Evolutionary conservation across 1,140 invertebrate species (phyloP).

Genomic region (Drosophila setifemur): DNA sequence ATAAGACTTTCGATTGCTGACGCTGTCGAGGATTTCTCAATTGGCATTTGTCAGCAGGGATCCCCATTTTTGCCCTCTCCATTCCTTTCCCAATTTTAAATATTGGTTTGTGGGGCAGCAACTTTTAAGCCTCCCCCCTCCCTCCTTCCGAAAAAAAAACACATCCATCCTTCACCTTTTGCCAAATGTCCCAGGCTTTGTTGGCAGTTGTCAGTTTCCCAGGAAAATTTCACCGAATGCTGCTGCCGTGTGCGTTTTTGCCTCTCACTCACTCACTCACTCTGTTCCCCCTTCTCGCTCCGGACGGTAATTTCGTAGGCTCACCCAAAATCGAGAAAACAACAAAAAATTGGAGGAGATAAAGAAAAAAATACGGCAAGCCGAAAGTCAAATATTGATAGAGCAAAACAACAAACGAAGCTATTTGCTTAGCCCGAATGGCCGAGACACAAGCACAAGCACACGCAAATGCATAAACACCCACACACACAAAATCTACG

Average conservation of each 20-base stretch:
- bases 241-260: constrained; percentile 53
- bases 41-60: constrained; percentile 34
- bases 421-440: constrained; percentile 73
- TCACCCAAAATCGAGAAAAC: constrained; percentile 34
- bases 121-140: constrained; percentile 40
- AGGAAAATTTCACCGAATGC: constrained; percentile 14
- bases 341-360: not conserved
- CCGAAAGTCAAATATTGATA: constrained; percentile 80
- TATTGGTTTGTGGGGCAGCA: constrained; percentile 23
- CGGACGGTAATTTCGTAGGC: constrained; percentile 66
- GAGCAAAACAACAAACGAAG: constrained; percentile 78
- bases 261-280: not conserved
- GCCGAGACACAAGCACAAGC: constrained; percentile 34
- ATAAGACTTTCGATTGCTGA: constrained; percentile 40
- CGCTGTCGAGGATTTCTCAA: constrained; percentile 35
- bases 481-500: constrained; percentile 11
- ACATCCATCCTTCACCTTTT: constrained; percentile 14
- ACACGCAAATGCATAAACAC: constrained; percentile 1
- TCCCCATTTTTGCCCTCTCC: not conserved
- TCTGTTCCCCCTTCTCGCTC: not conserved
- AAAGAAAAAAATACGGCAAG: constrained; percentile 36
- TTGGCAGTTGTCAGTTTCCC: constrained; percentile 44
- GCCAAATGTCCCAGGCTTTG: constrained; percentile 2
- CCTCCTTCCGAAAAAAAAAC: too few species aligned
- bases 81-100: constrained; percentile 29